Conservation (phyloP, 2,888 invertebrate species). For the Macroteleia sp. region DNA sequence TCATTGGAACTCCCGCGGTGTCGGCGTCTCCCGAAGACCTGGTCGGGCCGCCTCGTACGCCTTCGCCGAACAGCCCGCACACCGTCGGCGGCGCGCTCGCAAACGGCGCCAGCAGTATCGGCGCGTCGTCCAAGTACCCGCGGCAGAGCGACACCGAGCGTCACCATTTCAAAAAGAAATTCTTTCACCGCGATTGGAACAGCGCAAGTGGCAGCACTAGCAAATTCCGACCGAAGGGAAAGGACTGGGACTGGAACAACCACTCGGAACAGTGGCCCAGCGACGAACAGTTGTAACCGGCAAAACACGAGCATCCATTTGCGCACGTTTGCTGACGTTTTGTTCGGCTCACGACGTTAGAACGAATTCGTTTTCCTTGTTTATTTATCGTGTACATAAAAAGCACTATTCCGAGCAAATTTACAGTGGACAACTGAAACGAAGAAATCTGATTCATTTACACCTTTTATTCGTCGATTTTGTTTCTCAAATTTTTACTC, state of each 20-base stretch:
- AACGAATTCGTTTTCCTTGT: conserved; percentile 5
- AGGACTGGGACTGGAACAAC: conserved; percentile 89
- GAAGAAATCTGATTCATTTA: background rate
- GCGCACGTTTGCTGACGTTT: background rate
- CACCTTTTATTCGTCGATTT: too few relatives aligned
- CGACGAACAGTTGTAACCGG: conserved; percentile 80
- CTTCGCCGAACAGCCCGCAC: conserved; percentile 85
- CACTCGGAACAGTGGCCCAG: conserved; percentile 83
- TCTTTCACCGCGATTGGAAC: conserved; percentile 88
- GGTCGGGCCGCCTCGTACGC: conserved; percentile 85
- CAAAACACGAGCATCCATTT: background rate
- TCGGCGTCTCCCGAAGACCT: conserved; percentile 84
- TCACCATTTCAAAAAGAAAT: conserved; percentile 93
- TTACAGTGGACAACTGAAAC: background rate
- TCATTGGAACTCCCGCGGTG: conserved; percentile 78
- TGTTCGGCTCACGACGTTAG: background rate
- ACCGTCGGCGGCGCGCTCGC: conserved; percentile 81
- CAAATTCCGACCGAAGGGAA: conserved; percentile 89
- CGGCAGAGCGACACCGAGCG: conserved; percentile 84
- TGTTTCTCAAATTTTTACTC: too few relatives aligned
- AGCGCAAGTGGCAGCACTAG: conserved; percentile 82
- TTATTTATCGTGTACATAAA: conserved; percentile 35
- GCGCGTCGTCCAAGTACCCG: conserved; percentile 75
- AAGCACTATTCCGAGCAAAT: background rate
- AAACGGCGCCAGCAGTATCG: conserved; percentile 77